Percentiles rank a stretch among this genome's conserved stretches.
These are phyloP conservation scores for Syrphus vitripennis DNA, from an alignment of 2,888 invertebrate species.

Conservation along the genomic window DNA sequence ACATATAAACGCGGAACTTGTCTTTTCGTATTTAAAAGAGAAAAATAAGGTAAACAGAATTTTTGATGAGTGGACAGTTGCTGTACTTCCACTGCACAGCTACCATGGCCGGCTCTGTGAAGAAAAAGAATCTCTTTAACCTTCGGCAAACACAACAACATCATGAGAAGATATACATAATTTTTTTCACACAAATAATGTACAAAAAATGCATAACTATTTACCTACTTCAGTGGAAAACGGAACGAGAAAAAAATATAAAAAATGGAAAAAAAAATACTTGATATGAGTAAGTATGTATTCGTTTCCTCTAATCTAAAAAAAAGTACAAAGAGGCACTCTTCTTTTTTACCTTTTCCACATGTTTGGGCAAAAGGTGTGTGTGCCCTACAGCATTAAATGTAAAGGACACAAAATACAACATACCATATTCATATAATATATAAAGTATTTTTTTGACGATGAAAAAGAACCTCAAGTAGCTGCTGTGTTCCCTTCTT, in stretches of 20 bases:
- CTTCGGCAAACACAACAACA: background rate
- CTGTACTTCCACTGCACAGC: too few species aligned
- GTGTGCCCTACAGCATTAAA: constrained; percentile 25
- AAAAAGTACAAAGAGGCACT: constrained; percentile 47
- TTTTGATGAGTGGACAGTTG: constrained; percentile 32
- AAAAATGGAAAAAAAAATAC: constrained; percentile 27
- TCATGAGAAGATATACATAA: background rate
- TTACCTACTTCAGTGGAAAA: constrained; percentile 51
- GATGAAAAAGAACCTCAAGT: constrained; percentile 30
- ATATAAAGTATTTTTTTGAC: constrained; percentile 3
- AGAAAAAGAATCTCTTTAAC: background rate
- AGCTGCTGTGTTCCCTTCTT: constrained; percentile 24
- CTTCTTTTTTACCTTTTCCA: constrained; percentile 36
- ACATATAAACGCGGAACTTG: constrained; percentile 16
- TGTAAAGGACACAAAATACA: constrained; percentile 36
- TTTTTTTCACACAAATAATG: constrained; percentile 19
- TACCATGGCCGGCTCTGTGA: constrained; percentile 31
- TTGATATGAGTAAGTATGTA: constrained; percentile 21
- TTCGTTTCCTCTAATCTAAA: constrained; percentile 47
- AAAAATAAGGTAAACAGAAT: constrained; percentile 44
- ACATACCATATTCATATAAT: background rate
- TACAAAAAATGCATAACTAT: constrained; percentile 50
- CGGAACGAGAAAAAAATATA: constrained; percentile 15
- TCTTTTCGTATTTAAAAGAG: constrained; percentile 19
- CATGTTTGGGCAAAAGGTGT: constrained; percentile 48